Conservation (phyloP, 2,888 invertebrate genomes). For the Heliconius ismenius region DNA sequence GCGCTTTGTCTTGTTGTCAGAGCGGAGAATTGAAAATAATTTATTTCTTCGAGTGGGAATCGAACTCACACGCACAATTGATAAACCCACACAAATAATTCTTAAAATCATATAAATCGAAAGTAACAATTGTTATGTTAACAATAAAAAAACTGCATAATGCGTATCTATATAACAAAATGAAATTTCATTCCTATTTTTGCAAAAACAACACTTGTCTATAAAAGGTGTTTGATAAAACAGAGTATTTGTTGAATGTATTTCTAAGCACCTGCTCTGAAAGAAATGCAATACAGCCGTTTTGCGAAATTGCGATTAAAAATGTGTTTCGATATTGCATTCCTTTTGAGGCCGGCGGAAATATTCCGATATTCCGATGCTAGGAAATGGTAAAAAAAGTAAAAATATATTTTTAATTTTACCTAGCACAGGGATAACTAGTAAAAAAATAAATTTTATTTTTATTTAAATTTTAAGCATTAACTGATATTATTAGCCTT, state of each 20-base stretch:
- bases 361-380: constrained; percentile 10
- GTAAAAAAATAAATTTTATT: too few species aligned
- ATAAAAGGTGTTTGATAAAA: constrained; percentile 20
- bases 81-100: neutral
- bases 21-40: neutral
- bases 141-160: too few species aligned
- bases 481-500: too few species aligned
- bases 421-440: too few species aligned
- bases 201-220: neutral
- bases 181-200: neutral
- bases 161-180: neutral
- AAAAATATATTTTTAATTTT: too few species aligned
- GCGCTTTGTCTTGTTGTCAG: neutral
- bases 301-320: constrained; percentile 42
- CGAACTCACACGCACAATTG: neutral
- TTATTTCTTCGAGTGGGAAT: neutral
- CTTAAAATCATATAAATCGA: neutral
- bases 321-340: constrained; percentile 50
- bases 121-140: too few species aligned
- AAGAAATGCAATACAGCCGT: constrained; percentile 40
- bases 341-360: constrained; percentile 16
- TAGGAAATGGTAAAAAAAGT: neutral
- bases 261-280: constrained; percentile 38
- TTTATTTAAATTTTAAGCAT: too few species aligned
- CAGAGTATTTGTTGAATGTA: constrained; percentile 28